These are phyloP conservation scores for Gorilla gorilla DNA, from an alignment of 2,113 vertebrate species.

Conservation along the genomic window DNA sequence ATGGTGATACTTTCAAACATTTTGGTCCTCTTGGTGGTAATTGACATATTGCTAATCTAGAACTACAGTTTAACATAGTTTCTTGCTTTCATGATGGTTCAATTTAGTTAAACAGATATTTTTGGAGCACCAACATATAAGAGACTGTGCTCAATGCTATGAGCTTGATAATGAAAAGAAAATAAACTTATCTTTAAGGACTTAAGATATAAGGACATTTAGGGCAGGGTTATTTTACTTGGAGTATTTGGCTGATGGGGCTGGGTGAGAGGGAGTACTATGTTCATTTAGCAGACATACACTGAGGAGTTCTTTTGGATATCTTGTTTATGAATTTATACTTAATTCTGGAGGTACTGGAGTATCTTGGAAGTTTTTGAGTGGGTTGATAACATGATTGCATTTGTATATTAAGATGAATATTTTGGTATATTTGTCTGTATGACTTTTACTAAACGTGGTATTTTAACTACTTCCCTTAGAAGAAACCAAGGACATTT, in stretches of 20 bases:
- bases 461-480: slow-evolving; percentile 23
- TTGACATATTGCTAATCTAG: neutral
- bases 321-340: neutral
- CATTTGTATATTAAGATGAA: slow-evolving; percentile 3
- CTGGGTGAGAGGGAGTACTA: neutral
- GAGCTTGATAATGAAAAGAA: neutral
- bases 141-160: neutral
- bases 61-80: neutral
- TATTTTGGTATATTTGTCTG: slow-evolving; percentile 21
- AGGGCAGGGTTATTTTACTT: neutral
- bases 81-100: neutral
- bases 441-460: slow-evolving; percentile 9
- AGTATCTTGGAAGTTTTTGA: neutral
- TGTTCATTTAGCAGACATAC: neutral
- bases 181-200: neutral
- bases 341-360: neutral
- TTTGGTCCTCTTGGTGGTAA: neutral
- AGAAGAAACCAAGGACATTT: slow-evolving; percentile 20
- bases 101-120: neutral
- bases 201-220: neutral
- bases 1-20: neutral
- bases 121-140: neutral
- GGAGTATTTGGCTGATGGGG: neutral
- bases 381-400: neutral
- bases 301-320: neutral